Conservation (phyloP, 2,888 invertebrate genomes). For the Suillia variegata region DNA sequence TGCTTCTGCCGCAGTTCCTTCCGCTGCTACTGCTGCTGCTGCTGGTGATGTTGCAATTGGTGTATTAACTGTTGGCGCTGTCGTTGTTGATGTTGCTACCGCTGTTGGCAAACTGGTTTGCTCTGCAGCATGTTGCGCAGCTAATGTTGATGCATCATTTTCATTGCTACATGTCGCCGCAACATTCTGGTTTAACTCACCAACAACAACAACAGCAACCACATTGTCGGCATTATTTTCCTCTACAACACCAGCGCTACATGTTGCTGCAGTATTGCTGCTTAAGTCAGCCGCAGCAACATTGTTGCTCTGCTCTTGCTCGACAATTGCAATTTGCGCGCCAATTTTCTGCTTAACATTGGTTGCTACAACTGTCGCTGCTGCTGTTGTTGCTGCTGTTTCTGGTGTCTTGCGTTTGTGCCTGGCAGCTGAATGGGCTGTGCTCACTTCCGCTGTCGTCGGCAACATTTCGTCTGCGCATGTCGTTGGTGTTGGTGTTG, state of each 20-base stretch:
- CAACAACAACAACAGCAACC: no score
- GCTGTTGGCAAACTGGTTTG: conserved; percentile 33
- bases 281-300: neutral
- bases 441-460: conserved; percentile 3
- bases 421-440: conserved; percentile 8
- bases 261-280: neutral
- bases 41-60: conserved; percentile 17
- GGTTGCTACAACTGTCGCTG: conserved; percentile 2
- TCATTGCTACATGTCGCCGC: conserved; percentile 35
- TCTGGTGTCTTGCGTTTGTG: conserved; percentile 11
- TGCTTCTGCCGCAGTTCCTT: no score
- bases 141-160: conserved; percentile 38
- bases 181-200: conserved; percentile 34
- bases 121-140: conserved; percentile 28
- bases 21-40: conserved; percentile 21
- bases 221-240: no score
- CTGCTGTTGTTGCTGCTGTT: conserved; percentile 11
- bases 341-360: neutral
- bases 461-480: conserved; percentile 6
- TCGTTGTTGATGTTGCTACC: conserved; percentile 19
- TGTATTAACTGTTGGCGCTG: conserved; percentile 16
- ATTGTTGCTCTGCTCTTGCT: neutral
- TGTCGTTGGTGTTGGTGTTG: conserved; percentile 31
- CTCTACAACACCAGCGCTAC: no score
- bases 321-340: conserved; percentile 2